phyloP scores from a whole-genome alignment of 2,113 vertebrate species.

The Carassius gibelio region DNA sequence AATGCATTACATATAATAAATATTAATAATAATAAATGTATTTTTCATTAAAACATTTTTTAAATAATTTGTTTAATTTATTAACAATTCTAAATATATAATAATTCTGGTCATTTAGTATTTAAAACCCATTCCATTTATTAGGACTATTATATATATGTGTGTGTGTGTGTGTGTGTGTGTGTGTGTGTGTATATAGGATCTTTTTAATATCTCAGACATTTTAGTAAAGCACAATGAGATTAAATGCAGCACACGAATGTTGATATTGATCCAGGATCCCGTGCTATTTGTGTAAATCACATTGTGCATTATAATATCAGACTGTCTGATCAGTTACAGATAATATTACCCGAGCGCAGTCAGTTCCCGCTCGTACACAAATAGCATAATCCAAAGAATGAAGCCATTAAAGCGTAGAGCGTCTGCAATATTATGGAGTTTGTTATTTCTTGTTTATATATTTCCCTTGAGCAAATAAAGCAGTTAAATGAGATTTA shows the following conservation, averaged over 20 bases:
- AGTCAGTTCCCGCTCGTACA: neutral
- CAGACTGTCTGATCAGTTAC: neutral
- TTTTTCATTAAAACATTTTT: too few species aligned
- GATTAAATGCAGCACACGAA: neutral
- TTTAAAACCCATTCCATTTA: too few species aligned
- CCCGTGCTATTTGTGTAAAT: neutral
- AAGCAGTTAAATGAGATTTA: constrained; percentile 31
- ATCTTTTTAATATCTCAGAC: neutral
- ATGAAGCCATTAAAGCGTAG: neutral
- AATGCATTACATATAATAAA: too few species aligned
- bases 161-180: too few species aligned
- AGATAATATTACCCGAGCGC: neutral
- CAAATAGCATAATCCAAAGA: neutral
- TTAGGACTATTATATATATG: too few species aligned
- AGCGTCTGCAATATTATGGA: neutral
- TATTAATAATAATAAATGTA: too few species aligned
- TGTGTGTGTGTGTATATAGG: too few species aligned
- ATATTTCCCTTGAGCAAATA: constrained; percentile 9
- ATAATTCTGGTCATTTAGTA: too few species aligned
- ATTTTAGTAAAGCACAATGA: neutral
- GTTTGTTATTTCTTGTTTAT: constrained; percentile 4
- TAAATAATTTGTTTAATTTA: too few species aligned
- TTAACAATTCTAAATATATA: too few species aligned
- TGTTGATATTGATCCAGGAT: neutral
- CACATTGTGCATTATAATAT: neutral